Percentiles rank a stretch among this genome's conserved stretches.
Conservation (phyloP, 2,888 invertebrate genomes). For the Autographa pulchrina region DNA sequence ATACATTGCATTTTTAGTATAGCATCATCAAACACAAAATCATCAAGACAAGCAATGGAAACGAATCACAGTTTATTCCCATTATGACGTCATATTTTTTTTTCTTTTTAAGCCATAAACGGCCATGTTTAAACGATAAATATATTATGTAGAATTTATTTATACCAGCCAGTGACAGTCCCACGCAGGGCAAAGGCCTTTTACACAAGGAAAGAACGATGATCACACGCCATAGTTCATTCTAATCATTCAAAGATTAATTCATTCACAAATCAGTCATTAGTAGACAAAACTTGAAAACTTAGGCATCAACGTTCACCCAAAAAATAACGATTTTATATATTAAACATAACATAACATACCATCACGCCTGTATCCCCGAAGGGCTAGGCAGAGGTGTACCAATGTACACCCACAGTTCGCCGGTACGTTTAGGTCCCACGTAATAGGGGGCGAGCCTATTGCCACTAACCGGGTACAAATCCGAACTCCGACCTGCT, state of each 20-base stretch:
- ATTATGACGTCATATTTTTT: not conserved
- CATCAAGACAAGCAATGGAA: not conserved
- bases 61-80: not conserved
- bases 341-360: too few species aligned
- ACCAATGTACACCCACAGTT: too few species aligned
- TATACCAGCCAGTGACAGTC: not conserved
- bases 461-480: too few species aligned
- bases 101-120: not conserved
- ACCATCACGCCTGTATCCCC: too few species aligned
- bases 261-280: too few species aligned
- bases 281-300: too few species aligned
- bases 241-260: too few species aligned
- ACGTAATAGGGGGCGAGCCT: too few species aligned
- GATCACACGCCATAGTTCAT: not conserved
- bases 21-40: not conserved
- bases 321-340: not conserved
- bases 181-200: not conserved
- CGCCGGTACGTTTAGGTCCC: too few species aligned
- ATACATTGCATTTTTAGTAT: not conserved
- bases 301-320: not conserved
- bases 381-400: too few species aligned
- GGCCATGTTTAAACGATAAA: slow-evolving; percentile 1
- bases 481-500: too few species aligned
- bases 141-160: slow-evolving; percentile 1
- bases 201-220: not conserved